These are phyloP conservation scores for Serripes groenlandicus DNA, from an alignment of 2,888 invertebrate species.

Conservation along the genomic window DNA sequence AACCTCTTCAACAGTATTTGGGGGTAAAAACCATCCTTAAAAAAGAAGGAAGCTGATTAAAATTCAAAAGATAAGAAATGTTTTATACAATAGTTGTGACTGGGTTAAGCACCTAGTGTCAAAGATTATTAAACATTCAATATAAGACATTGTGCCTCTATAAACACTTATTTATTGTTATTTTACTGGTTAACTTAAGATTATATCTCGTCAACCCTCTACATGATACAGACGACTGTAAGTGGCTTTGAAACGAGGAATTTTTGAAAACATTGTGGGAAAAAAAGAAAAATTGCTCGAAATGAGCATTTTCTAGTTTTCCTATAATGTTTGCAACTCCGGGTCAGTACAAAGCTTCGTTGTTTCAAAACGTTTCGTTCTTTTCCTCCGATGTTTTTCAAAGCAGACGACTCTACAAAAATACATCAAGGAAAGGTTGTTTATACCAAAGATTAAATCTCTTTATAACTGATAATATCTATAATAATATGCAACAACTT, in stretches of 20 bases:
- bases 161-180: constrained; percentile 19
- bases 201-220: too few species aligned
- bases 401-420: too few species aligned
- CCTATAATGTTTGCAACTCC: neutral
- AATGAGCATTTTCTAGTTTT: neutral
- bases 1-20: too few species aligned
- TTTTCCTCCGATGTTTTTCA: too few species aligned
- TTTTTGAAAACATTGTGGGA: neutral
- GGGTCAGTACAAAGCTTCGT: neutral
- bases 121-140: constrained; percentile 16
- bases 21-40: too few species aligned
- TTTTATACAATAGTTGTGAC: too few species aligned
- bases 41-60: neutral
- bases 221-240: too few species aligned
- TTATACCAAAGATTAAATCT: too few species aligned
- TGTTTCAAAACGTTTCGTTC: neutral
- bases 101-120: constrained; percentile 9
- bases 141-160: constrained; percentile 24
- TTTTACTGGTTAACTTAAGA: constrained; percentile 10
- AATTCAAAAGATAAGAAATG: neutral
- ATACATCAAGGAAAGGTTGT: too few species aligned
- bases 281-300: neutral
- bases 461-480: too few species aligned
- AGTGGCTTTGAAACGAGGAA: neutral
- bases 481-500: too few species aligned